Conservation (phyloP, 2,797 vertebrate genomes). For the Mormyrops boulengeri region DNA sequence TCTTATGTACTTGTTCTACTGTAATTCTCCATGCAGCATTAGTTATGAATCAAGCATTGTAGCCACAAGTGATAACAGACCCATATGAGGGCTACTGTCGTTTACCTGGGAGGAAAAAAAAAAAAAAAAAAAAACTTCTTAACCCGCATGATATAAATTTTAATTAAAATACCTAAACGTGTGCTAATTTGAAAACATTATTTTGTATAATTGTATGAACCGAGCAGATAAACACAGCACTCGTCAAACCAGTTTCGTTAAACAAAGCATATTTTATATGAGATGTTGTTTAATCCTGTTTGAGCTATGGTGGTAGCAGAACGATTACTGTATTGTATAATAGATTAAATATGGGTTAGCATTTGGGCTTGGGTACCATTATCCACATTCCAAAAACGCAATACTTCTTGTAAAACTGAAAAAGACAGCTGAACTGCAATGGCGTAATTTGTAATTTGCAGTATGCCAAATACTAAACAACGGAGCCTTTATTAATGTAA, state of each 20-base stretch:
- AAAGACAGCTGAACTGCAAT: background rate
- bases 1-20: background rate
- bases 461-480: background rate
- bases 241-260: background rate
- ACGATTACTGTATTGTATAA: background rate
- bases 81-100: background rate
- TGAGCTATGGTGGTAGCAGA: background rate
- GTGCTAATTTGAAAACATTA: background rate
- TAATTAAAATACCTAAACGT: background rate
- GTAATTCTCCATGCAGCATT: background rate
- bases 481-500: background rate
- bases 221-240: background rate
- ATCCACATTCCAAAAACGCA: background rate
- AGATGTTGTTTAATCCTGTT: background rate
- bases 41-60: background rate
- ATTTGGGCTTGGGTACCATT: background rate
- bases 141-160: background rate
- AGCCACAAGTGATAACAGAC: background rate
- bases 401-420: background rate
- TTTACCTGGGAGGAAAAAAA: background rate
- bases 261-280: background rate
- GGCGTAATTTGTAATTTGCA: background rate
- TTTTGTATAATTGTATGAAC: background rate
- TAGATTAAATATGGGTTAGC: background rate
- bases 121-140: background rate